These are phyloP conservation scores for Pedetes capensis DNA, from an alignment of 2,113 vertebrate species.

Conservation along the genomic window DNA sequence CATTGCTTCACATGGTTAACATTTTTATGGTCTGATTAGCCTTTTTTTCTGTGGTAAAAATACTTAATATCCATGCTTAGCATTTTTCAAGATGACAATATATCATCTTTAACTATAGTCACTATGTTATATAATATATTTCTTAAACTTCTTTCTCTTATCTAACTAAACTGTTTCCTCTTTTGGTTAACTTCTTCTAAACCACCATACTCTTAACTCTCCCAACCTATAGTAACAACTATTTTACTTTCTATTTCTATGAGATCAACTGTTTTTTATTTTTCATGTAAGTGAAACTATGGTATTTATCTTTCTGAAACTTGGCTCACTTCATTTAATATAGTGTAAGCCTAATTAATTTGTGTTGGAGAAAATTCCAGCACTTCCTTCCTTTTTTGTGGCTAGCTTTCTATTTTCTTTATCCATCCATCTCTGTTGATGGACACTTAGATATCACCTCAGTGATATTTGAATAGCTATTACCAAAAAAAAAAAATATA, in stretches of 20 bases:
- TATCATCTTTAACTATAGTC: not conserved
- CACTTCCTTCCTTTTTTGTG: not conserved
- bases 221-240: fast-evolving
- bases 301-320: not conserved
- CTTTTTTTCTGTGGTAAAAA: not conserved
- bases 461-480: not conserved
- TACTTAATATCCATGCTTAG: no score
- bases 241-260: not conserved
- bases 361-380: not conserved
- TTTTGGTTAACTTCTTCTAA: not conserved
- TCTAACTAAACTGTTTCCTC: not conserved
- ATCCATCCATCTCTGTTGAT: no score
- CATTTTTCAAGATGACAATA: not conserved
- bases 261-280: not conserved
- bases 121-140: not conserved
- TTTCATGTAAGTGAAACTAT: not conserved
- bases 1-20: not conserved
- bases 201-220: fast-evolving
- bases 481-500: not conserved
- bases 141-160: not conserved
- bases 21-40: no score
- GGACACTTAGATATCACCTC: not conserved
- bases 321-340: not conserved
- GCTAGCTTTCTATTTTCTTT: not conserved
- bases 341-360: no score